These are phyloP conservation scores for Platycheirus albimanus DNA, from an alignment of 2,888 invertebrate species.

Conservation along the genomic window DNA sequence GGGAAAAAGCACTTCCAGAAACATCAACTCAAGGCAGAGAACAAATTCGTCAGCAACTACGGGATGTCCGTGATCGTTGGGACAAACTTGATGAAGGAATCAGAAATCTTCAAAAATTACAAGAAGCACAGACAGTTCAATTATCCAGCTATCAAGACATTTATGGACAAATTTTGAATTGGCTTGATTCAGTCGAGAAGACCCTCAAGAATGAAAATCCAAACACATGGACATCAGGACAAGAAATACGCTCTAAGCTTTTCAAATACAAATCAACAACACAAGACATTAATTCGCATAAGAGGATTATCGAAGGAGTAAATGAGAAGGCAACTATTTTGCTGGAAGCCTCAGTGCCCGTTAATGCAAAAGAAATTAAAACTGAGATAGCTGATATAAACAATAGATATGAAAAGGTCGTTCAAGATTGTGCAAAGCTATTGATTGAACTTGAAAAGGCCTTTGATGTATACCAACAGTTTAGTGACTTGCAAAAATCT, in stretches of 20 bases:
- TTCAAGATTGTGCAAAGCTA: conserved; percentile 86
- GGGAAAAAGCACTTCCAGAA: conserved; percentile 95
- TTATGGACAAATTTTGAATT: conserved; percentile 90
- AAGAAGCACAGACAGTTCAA: conserved; percentile 92
- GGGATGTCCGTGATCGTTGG: conserved; percentile 92
- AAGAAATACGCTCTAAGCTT: conserved; percentile 92
- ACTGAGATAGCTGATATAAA: conserved; percentile 89
- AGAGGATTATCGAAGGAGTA: conserved; percentile 94
- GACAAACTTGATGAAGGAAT: conserved; percentile 93
- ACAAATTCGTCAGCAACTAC: conserved; percentile 91
- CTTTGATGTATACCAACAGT: conserved; percentile 92
- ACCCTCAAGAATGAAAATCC: conserved; percentile 88
- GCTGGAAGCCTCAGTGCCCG: conserved; percentile 83
- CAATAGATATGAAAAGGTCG: conserved; percentile 89
- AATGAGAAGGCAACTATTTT: conserved; percentile 93
- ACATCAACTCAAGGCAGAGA: conserved; percentile 96
- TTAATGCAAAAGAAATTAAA: conserved; percentile 85
- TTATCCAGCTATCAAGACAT: conserved; percentile 94
- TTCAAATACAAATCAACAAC: conserved; percentile 92
- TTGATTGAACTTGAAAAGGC: conserved; percentile 90
- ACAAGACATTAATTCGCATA: conserved; percentile 95
- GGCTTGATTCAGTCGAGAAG: conserved; percentile 94
- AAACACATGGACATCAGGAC: conserved; percentile 89
- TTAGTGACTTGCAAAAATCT: conserved; percentile 92
- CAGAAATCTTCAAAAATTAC: conserved; percentile 91